phyloP scores from a whole-genome alignment of 2,113 vertebrate genomes.

The Mesitornis unicolor region DNA sequence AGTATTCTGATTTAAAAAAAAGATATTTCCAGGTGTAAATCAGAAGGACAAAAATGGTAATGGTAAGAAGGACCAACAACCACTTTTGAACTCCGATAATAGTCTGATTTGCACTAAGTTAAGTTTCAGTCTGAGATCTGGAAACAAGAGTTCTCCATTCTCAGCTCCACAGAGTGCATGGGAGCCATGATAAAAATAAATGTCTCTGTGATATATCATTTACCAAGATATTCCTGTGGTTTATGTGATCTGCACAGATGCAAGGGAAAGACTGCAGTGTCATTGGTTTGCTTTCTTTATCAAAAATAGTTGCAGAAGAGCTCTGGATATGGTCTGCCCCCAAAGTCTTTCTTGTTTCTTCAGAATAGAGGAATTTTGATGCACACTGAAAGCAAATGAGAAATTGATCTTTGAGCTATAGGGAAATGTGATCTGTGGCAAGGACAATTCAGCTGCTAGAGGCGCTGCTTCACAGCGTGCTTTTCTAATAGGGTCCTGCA shows the following conservation, averaged over 20 bases:
- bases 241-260: neutral
- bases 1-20: neutral
- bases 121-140: neutral
- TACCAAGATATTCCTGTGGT: neutral
- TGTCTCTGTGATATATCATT: neutral
- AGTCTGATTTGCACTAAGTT: neutral
- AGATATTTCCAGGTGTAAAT: neutral
- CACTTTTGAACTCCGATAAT: neutral
- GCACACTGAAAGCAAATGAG: neutral
- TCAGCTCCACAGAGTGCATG: neutral
- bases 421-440: neutral
- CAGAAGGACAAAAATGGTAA: neutral
- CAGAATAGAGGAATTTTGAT: neutral
- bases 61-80: neutral
- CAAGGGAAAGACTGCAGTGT: neutral
- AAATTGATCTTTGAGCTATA: neutral
- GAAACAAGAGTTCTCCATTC: neutral
- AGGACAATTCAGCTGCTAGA: neutral
- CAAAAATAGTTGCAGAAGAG: neutral
- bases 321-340: neutral
- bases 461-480: neutral
- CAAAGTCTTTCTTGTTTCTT: neutral
- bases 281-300: neutral
- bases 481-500: neutral
- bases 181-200: neutral